A percentile compares a stretch with the other conserved stretches of the same genome.
These are phyloP conservation scores for Cebidichthys violaceus DNA, from an alignment of 2,113 vertebrate genomes.

Conservation along the genomic window DNA sequence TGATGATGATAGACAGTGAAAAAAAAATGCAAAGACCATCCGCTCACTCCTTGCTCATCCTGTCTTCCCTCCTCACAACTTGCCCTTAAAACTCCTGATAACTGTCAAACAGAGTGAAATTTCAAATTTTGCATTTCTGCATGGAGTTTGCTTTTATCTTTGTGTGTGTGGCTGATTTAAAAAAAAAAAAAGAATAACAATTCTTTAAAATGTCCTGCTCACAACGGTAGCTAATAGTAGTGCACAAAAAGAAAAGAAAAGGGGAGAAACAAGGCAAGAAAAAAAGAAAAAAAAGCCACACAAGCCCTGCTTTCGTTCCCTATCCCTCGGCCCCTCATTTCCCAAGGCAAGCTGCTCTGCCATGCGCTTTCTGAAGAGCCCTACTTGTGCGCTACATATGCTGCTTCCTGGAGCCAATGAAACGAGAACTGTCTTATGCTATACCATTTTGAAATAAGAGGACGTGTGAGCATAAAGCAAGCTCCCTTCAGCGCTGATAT, in stretches of 20 bases:
- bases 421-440: conserved; percentile 62
- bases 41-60: conserved; percentile 50
- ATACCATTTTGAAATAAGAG: conserved; percentile 58
- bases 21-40: conserved; percentile 51
- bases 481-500: conserved; percentile 34
- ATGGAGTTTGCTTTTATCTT: conserved; percentile 75
- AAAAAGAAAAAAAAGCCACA: conserved; percentile 24
- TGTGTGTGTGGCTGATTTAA: conserved; percentile 61
- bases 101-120: conserved; percentile 60
- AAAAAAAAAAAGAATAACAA: conserved; percentile 29
- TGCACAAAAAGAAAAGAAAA: conserved; percentile 58
- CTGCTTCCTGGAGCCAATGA: conserved; percentile 74
- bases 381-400: conserved; percentile 60
- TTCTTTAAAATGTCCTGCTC: conserved; percentile 48
- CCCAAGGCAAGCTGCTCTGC: conserved; percentile 58
- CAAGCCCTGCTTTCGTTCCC: conserved; percentile 44
- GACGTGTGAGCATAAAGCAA: conserved; percentile 57
- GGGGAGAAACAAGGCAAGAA: conserved; percentile 32
- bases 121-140: conserved; percentile 73
- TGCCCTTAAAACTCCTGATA: conserved; percentile 56
- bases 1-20: conserved; percentile 30
- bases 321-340: conserved; percentile 48
- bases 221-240: conserved; percentile 67
- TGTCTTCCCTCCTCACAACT: conserved; percentile 51
- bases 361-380: conserved; percentile 60